Evolutionary conservation across 2,797 vertebrate species (phyloP).

Genomic region (Microctenopoma lineatum): DNA sequence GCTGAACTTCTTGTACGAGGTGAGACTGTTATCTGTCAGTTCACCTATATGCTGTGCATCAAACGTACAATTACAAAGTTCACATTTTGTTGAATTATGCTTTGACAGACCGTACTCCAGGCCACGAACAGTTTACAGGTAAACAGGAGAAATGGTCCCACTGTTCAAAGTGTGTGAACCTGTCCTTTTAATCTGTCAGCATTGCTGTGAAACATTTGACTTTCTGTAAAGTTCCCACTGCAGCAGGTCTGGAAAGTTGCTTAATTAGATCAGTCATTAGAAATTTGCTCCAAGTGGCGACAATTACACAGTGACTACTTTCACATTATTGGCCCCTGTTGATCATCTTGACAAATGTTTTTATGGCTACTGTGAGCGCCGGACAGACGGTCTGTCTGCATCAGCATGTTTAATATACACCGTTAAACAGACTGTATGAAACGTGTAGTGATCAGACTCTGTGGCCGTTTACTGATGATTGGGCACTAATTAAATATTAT

Average conservation of each 20-base stretch:
- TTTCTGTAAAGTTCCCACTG: constrained; percentile 11
- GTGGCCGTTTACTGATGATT: constrained; percentile 25
- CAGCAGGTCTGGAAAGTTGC: constrained; percentile 17
- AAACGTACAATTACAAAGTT: constrained; percentile 20
- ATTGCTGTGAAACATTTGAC: not conserved
- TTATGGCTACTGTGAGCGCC: constrained; percentile 36
- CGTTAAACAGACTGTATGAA: constrained; percentile 34
- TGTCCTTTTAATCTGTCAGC: constrained; percentile 3
- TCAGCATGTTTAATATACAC: constrained; percentile 47
- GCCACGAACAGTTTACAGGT: not conserved
- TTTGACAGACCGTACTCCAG: not conserved
- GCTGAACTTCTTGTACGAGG: constrained; percentile 96
- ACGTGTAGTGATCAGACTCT: constrained; percentile 28
- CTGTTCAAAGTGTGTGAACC: not conserved
- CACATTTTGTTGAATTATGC: constrained; percentile 1
- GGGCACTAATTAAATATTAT: too few species aligned
- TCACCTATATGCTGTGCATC: constrained; percentile 10
- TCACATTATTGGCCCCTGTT: constrained; percentile 37
- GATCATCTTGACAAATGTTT: constrained; percentile 43
- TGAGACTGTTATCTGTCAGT: constrained; percentile 78
- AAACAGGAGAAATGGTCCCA: not conserved
- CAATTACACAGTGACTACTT: constrained; percentile 11
- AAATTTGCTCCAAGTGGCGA: constrained; percentile 27
- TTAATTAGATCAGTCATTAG: constrained; percentile 40
- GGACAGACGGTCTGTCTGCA: constrained; percentile 54